Percentiles rank a stretch among this genome's conserved stretches.
phyloP scores from a whole-genome alignment of 2,797 vertebrate genomes.

The Pangasius djambal region DNA sequence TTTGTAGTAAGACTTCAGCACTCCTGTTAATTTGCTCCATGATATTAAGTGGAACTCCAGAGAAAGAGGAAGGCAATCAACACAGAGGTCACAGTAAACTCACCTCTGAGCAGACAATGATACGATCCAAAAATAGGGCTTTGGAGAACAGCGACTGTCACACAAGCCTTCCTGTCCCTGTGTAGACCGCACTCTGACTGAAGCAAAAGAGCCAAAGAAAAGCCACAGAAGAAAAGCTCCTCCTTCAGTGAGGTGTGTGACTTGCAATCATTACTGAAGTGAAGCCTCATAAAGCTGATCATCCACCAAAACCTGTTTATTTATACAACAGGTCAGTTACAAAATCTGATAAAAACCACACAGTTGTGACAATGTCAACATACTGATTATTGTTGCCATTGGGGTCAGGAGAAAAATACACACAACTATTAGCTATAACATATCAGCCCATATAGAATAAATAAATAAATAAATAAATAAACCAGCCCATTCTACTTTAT shows the following conservation, averaged over 20 bases:
- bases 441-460: too few relatives aligned
- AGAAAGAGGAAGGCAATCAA: neutral
- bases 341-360: neutral
- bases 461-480: neutral
- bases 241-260: constrained; percentile 8
- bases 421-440: neutral
- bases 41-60: neutral
- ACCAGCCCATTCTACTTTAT: neutral
- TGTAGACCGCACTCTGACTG: neutral
- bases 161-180: neutral
- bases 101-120: constrained; percentile 8
- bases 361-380: neutral
- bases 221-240: constrained; percentile 20
- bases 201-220: neutral
- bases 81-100: constrained; percentile 3
- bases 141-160: neutral
- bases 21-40: too few relatives aligned
- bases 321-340: neutral
- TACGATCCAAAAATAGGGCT: neutral
- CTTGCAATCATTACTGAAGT: neutral
- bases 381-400: neutral
- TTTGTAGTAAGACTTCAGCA: neutral
- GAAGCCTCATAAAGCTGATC: neutral
- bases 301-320: neutral
- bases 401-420: neutral